A percentile compares a stretch with the other conserved stretches of the same genome.
Conservation (phyloP, 2,888 invertebrate species). For the Elmis aenea region DNA sequence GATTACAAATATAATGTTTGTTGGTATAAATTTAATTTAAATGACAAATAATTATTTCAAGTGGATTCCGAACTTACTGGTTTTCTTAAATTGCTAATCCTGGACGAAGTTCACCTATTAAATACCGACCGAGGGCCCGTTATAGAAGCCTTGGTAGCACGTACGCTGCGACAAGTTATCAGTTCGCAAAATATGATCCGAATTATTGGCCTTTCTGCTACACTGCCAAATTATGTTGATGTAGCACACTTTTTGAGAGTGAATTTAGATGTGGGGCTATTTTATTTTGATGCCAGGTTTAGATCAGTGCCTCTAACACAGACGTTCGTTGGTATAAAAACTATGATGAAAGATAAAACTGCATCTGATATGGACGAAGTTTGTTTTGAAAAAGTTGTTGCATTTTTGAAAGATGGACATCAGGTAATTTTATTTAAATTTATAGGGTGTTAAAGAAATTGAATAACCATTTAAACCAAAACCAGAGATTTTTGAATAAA, state of each 20-base stretch:
- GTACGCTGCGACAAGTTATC: slow-evolving; percentile 89
- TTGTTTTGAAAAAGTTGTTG: slow-evolving; percentile 87
- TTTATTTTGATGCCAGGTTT: slow-evolving; percentile 91
- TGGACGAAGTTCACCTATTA: slow-evolving; percentile 94
- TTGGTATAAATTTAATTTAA: too few relatives aligned
- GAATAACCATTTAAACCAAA: too few relatives aligned
- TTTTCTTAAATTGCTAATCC: slow-evolving; percentile 87
- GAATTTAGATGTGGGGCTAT: slow-evolving; percentile 85
- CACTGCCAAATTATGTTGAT: slow-evolving; percentile 95
- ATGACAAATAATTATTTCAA: slow-evolving; percentile 34
- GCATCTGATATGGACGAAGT: slow-evolving; percentile 81
- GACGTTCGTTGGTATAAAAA: slow-evolving; percentile 63
- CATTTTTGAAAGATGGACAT: slow-evolving; percentile 81
- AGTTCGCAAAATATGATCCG: slow-evolving; percentile 92
- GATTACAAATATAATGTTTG: too few relatives aligned
- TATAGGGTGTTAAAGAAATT: too few relatives aligned
- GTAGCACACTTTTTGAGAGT: slow-evolving; percentile 92
- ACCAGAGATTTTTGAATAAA: too few relatives aligned
- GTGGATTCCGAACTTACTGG: slow-evolving; percentile 86
- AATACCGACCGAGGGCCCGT: slow-evolving; percentile 98
- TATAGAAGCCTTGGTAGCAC: slow-evolving; percentile 92
- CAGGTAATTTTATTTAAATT: slow-evolving; percentile 60
- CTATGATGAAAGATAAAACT: slow-evolving; percentile 37
- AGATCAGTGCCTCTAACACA: slow-evolving; percentile 93
- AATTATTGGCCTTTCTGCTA: slow-evolving; percentile 95